phyloP scores from a whole-genome alignment of 2,113 vertebrate species.

The Coracopsis vasa region DNA sequence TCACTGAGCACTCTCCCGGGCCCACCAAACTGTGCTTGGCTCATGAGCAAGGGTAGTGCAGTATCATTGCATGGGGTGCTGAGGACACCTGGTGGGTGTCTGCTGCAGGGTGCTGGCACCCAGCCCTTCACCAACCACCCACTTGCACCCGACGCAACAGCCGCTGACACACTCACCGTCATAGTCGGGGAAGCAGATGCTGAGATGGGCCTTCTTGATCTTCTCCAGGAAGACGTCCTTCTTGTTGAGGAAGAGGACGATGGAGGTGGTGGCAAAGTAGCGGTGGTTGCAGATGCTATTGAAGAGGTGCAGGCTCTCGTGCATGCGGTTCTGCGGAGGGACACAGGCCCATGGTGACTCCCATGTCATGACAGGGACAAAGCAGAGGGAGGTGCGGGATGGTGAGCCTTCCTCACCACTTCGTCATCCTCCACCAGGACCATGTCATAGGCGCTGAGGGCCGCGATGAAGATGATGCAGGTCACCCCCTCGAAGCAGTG shows the following conservation, averaged over 20 bases:
- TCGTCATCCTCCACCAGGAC: slow-evolving; percentile 92
- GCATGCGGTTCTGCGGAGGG: slow-evolving; percentile 91
- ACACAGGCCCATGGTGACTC: neutral
- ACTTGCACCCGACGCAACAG: fast-evolving
- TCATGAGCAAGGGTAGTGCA: neutral
- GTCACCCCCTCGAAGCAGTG: slow-evolving; percentile 98
- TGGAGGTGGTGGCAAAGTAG: slow-evolving; percentile 93
- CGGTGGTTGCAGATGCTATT: slow-evolving; percentile 99
- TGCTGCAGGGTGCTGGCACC: neutral
- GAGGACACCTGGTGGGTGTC: slow-evolving; percentile 42
- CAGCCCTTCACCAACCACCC: neutral
- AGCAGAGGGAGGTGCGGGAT: neutral
- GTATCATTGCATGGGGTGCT: neutral
- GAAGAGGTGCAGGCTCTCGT: slow-evolving; percentile 98
- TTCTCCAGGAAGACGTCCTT: slow-evolving; percentile 96
- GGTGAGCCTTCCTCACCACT: slow-evolving; percentile 77
- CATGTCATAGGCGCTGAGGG: slow-evolving; percentile 96
- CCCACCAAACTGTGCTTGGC: neutral
- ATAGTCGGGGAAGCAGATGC: slow-evolving; percentile 97
- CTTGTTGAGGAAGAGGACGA: slow-evolving; percentile 99
- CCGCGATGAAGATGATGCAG: slow-evolving; percentile 97
- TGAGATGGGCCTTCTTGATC: slow-evolving; percentile 97
- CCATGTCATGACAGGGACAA: fast-evolving
- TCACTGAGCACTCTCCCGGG: neutral
- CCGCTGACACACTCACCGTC: slow-evolving; percentile 78